Conservation (phyloP, 2,113 vertebrate species). For the Glareola pratincola region DNA sequence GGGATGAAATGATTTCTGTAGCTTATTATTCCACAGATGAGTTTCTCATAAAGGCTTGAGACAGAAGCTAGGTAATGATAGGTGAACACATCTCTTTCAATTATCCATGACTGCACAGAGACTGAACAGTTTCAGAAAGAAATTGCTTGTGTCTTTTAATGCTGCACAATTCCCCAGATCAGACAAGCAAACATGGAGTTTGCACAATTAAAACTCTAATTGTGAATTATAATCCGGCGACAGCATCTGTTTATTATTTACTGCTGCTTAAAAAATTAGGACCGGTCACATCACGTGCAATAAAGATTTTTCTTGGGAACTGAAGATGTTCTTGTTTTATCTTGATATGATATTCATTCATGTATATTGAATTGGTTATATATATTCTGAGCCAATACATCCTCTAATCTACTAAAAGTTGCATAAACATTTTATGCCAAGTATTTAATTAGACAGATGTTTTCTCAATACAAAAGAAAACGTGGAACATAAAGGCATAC, state of each 20-base stretch:
- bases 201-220: background rate
- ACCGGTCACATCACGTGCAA: background rate
- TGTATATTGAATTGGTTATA: conserved; percentile 27
- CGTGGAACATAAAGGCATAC: background rate
- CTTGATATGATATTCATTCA: conserved; percentile 17
- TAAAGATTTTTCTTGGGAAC: background rate
- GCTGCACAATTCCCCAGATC: background rate
- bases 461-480: conserved; percentile 30
- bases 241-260: conserved; percentile 50
- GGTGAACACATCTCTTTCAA: conserved; percentile 15
- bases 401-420: conserved; percentile 34
- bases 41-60: background rate
- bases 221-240: conserved; percentile 15
- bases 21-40: background rate
- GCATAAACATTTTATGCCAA: conserved; percentile 26
- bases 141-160: background rate
- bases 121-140: conserved; percentile 4
- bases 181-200: background rate
- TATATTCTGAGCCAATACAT: background rate
- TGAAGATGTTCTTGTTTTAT: background rate
- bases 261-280: conserved; percentile 36
- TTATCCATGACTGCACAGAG: background rate
- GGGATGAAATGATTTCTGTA: background rate
- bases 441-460: conserved; percentile 49
- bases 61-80: background rate